Percentiles rank a stretch among this genome's conserved stretches.
Evolutionary conservation across 2,797 vertebrate species (phyloP).

Genomic region (Alexandromys oeconomus): DNA sequence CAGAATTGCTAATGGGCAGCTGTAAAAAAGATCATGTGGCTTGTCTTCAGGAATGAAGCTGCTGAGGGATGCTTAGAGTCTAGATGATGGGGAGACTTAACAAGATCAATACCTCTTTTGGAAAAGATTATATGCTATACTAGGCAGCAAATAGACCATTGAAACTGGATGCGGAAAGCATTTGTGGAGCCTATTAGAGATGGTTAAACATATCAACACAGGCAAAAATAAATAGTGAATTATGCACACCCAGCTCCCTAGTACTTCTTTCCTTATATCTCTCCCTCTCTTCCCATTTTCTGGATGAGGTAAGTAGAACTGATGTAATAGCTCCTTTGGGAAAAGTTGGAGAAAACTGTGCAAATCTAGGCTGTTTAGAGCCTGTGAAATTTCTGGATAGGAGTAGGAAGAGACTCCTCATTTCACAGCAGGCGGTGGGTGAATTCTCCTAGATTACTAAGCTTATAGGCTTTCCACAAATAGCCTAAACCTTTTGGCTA

Average conservation of each 20-base stretch:
- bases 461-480: slow-evolving; percentile 54
- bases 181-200: slow-evolving; percentile 87
- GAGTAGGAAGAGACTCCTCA: neutral
- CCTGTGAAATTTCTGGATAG: neutral
- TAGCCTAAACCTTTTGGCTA: slow-evolving; percentile 58
- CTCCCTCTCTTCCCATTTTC: slow-evolving; percentile 19
- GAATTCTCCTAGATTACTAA: slow-evolving; percentile 18
- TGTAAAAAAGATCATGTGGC: slow-evolving; percentile 22
- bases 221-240: slow-evolving; percentile 67
- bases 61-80: slow-evolving; percentile 77
- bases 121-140: slow-evolving; percentile 89
- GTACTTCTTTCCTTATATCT: neutral
- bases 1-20: slow-evolving; percentile 16
- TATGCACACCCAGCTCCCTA: neutral
- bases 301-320: slow-evolving; percentile 7
- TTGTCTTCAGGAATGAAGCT: slow-evolving; percentile 75
- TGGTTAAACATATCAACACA: slow-evolving; percentile 80
- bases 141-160: slow-evolving; percentile 91
- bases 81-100: slow-evolving; percentile 84
- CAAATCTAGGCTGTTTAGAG: neutral
- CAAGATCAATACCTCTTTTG: slow-evolving; percentile 89
- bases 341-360: neutral
- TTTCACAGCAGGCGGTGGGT: neutral
- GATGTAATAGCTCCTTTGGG: neutral
- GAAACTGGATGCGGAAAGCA: slow-evolving; percentile 87